Evolutionary conservation across 2,113 vertebrate genomes (phyloP).

Genomic region (Formicarius rufipectus): DNA sequence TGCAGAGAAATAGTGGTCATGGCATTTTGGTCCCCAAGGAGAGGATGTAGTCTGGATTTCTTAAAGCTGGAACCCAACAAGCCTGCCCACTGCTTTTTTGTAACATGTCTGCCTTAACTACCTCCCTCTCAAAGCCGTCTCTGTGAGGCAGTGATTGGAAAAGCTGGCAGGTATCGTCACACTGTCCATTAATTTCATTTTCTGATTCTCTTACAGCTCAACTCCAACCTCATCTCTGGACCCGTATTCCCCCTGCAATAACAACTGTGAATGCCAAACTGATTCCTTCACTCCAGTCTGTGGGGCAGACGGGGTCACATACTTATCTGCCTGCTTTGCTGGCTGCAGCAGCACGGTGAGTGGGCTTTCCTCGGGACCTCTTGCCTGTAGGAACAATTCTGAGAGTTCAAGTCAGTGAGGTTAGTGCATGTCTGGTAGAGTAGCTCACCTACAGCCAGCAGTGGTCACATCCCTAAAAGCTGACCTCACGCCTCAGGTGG

Average conservation of each 20-base stretch:
- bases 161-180: background rate
- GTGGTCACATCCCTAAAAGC: background rate
- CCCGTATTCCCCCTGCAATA: conserved; percentile 87
- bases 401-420: background rate
- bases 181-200: background rate
- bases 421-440: background rate
- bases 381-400: accelerated
- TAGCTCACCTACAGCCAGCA: background rate
- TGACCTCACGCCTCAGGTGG: background rate
- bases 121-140: background rate
- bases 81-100: background rate
- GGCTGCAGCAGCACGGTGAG: conserved; percentile 85
- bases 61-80: background rate
- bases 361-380: background rate
- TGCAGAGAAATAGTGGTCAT: background rate
- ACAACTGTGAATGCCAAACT: conserved; percentile 92
- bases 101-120: background rate
- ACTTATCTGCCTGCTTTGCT: conserved; percentile 96
- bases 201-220: conserved; percentile 77
- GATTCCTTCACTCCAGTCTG: conserved; percentile 96
- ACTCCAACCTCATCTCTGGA: conserved; percentile 74
- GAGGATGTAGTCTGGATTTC: background rate
- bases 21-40: background rate
- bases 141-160: background rate
- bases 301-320: conserved; percentile 91